Base-by-base conservation (phyloP, 2,113 vertebrate genomes). In the Vulpes vulpes region DNA sequence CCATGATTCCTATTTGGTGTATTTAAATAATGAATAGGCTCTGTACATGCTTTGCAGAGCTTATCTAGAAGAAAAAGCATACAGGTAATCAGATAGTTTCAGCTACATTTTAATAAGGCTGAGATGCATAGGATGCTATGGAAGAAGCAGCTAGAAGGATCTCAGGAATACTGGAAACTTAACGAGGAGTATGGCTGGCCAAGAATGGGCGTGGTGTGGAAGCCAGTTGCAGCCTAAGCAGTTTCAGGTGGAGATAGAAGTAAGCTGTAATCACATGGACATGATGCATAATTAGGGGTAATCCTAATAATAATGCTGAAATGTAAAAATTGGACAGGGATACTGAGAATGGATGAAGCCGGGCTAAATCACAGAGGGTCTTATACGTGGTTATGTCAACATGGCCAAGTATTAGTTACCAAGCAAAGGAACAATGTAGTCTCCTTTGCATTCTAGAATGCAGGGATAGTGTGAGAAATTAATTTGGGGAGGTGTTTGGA, bases 121-220 rank as follows among this genome's bases (percentile, higher is more conserved):
- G 20, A 80, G 49, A 59, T 84, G 20, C 27, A 32, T 27, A 64
- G 16, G 11, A 6, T 79, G 76, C 9, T 35, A 25, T 16, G 11
- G 49, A 57, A 67, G 8, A 57, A 80, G 8, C 3, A 51, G n/a
- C 25, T 1, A 32, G 55, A 89, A 74, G 22, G 51, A 10, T 51
- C 90, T 79, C 3, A 23, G 23, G n/a, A 87, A 67, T 22, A 64
- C 23, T 8, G 91, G 4, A 76, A 23, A 25, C 3, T 83, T 53
- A 55, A 30, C 43, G 25, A 43, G 20, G 62, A 69, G 0, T 32
- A 55, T 43, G 8, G 19, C 0, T 16, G 12, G 9, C 0, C 10
- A 38, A 38, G 15, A 92, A 82, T 74, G 12, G 7, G 27, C 71
- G 17, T 25, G 51, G 5, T 51, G 0, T 14, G 17, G 14, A 88